A percentile compares a stretch with the other conserved stretches of the same genome.
Conservation (phyloP, 2,113 vertebrate genomes). For the Seriola aureovittata region DNA sequence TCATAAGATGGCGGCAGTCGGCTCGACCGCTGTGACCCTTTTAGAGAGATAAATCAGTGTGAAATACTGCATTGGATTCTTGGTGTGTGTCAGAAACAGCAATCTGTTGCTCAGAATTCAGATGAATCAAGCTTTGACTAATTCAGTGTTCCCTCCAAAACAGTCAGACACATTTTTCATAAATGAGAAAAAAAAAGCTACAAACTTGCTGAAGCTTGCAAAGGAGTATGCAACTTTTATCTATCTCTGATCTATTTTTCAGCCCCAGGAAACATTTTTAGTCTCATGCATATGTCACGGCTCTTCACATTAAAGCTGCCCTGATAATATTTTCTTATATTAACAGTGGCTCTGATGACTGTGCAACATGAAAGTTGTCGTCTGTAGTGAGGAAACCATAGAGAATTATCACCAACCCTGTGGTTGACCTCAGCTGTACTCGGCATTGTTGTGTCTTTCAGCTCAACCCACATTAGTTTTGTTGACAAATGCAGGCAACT, state of each 20-base stretch:
- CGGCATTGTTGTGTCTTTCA: no score
- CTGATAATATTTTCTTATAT: no score
- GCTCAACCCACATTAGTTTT: no score
- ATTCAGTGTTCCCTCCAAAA: not conserved
- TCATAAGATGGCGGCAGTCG: slow-evolving; percentile 24
- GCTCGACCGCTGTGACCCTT: not conserved
- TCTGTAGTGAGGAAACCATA: no score
- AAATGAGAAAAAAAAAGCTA: not conserved
- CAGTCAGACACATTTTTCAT: not conserved
- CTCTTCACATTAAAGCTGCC: not conserved
- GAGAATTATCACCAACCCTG: no score
- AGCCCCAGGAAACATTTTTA: not conserved
- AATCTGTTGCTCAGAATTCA: slow-evolving; percentile 45
- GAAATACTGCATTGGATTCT: slow-evolving; percentile 39
- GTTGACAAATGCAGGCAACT: no score
- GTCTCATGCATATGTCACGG: not conserved
- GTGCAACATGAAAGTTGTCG: not conserved
- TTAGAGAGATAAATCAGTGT: slow-evolving; percentile 45
- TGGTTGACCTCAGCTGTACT: no score
- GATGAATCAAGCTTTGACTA: slow-evolving; percentile 29
- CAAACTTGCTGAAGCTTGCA: not conserved
- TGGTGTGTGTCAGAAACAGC: slow-evolving; percentile 29
- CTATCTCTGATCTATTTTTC: not conserved
- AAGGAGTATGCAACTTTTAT: not conserved
- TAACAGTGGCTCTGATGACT: not conserved